Conservation (phyloP, 2,113 vertebrate genomes). For the Haemorhous mexicanus region DNA sequence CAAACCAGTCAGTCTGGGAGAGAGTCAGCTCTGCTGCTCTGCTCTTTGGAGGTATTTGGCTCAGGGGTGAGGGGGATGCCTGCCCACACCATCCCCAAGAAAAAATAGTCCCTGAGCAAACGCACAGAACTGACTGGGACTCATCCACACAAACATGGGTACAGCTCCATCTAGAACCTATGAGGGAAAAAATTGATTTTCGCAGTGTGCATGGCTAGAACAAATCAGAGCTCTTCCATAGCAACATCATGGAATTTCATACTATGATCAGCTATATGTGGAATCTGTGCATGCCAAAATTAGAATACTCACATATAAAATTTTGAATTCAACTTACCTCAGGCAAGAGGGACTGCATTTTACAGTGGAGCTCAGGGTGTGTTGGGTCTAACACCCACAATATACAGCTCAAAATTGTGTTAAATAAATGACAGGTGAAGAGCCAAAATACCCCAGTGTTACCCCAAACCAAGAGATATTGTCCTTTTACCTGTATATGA, state of each 20-base stretch:
- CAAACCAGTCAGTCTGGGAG: not conserved
- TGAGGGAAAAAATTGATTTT: not conserved
- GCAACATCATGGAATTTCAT: constrained; percentile 1
- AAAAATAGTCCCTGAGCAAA: not conserved
- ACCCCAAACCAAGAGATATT: not conserved
- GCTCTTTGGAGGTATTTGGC: not conserved
- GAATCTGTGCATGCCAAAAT: not conserved
- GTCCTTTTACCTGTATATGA: not conserved
- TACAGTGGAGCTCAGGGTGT: not conserved
- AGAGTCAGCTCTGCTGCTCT: not conserved
- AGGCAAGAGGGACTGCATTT: not conserved
- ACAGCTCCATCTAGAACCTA: not conserved
- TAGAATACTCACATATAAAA: not conserved
- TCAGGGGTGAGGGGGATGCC: not conserved
- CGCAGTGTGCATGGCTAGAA: not conserved
- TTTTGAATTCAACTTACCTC: not conserved
- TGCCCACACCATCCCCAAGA: not conserved
- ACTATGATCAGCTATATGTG: not conserved
- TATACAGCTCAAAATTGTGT: not conserved
- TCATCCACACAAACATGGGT: not conserved
- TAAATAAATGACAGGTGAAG: not conserved
- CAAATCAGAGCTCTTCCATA: not conserved
- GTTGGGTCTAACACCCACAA: not conserved
- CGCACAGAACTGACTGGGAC: not conserved
- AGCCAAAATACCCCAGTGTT: not conserved